A percentile compares a stretch with the other conserved stretches of the same genome.
These are phyloP conservation scores for Actinia equina DNA, from an alignment of 64 coral and sea anemone genomes.

Conservation along the genomic window DNA sequence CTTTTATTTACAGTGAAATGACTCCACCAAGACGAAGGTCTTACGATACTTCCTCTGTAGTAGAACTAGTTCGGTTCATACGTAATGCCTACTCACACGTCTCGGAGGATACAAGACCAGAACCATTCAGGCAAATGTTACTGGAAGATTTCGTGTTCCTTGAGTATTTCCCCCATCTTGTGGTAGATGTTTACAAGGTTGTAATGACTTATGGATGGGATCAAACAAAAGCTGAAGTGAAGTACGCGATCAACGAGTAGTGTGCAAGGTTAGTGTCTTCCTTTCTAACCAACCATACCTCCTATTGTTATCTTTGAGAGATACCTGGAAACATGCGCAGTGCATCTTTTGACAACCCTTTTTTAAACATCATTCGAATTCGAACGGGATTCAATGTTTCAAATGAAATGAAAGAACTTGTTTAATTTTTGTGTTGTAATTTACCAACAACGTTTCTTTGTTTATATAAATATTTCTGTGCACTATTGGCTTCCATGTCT, in stretches of 20 bases:
- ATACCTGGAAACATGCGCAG: no score
- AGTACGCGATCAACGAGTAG: not conserved
- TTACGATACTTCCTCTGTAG: slow-evolving; percentile 7
- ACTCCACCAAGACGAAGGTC: not conserved
- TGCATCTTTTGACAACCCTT: no score
- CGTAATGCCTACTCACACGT: slow-evolving; percentile 10
- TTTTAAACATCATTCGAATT: no score
- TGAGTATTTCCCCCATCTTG: not conserved
- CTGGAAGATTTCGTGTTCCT: not conserved
- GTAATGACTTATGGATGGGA: not conserved
- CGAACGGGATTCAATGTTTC: no score
- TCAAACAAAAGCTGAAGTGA: not conserved
- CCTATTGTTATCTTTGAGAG: no score
- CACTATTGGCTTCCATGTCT: no score
- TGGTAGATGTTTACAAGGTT: not conserved
- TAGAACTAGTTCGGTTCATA: slow-evolving; percentile 36
- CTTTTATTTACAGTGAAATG: not conserved
- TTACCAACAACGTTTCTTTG: no score
- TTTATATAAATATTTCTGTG: no score
- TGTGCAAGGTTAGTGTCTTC: not conserved
- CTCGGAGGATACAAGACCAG: not conserved
- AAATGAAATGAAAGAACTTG: no score
- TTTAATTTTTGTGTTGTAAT: no score
- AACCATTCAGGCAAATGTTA: not conserved
- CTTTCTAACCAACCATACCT: not conserved